phyloP scores from a whole-genome alignment of 2,888 invertebrate genomes.

The Hyles lineata region DNA sequence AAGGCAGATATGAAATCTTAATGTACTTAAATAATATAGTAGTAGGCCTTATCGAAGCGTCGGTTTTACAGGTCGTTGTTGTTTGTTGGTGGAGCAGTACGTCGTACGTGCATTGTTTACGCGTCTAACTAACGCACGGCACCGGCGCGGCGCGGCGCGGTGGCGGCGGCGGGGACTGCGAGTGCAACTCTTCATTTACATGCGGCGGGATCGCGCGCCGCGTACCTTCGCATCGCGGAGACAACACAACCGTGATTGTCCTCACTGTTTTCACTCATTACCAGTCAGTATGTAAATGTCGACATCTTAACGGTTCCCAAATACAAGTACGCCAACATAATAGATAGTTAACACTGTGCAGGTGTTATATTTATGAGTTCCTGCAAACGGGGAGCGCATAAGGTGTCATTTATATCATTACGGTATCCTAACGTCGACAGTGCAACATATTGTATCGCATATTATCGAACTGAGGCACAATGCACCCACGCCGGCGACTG shows the following conservation, averaged over 20 bases:
- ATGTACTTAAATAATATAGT: constrained; percentile 31
- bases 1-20: constrained; percentile 28
- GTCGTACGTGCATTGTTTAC: constrained; percentile 53
- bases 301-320: constrained; percentile 57
- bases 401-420: background rate
- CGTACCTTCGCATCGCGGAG: constrained; percentile 58
- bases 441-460: background rate
- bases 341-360: constrained; percentile 18
- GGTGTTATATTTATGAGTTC: constrained; percentile 20
- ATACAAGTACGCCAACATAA: constrained; percentile 27
- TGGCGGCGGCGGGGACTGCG: constrained; percentile 42
- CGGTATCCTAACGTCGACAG: background rate
- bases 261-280: constrained; percentile 70
- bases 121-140: constrained; percentile 44
- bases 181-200: constrained; percentile 67
- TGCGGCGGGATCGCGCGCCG: constrained; percentile 58
- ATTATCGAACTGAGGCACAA: background rate
- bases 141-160: too few species aligned
- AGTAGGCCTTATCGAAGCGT: constrained; percentile 25
- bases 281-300: constrained; percentile 71
- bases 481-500: background rate
- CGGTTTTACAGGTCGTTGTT: constrained; percentile 45
- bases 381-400: background rate
- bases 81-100: constrained; percentile 45
- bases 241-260: constrained; percentile 55